Evolutionary conservation across 1,140 invertebrate genomes (phyloP).

Genomic region (Drosophila varians): DNA sequence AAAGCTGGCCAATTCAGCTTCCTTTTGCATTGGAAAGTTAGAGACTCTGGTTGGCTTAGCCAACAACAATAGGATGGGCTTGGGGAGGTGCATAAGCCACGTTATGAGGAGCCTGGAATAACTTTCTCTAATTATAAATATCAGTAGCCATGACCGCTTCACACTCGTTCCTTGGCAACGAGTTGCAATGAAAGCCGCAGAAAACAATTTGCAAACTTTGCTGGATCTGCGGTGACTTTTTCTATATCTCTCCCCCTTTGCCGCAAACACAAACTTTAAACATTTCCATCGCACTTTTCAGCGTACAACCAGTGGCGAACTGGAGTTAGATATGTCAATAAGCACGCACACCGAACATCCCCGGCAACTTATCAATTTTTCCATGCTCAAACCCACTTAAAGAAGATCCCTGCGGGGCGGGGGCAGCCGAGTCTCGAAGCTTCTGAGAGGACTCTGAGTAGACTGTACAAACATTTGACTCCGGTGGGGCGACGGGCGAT

Average conservation of each 20-base stretch:
- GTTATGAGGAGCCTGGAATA: slow-evolving; percentile 4
- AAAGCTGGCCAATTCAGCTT: neutral
- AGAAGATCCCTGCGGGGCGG: slow-evolving; percentile 23
- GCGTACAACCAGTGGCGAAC: slow-evolving; percentile 3
- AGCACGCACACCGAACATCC: slow-evolving; percentile 41
- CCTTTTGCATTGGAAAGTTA: neutral
- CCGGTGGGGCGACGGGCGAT: slow-evolving; percentile 19
- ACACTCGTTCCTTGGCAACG: slow-evolving; percentile 26
- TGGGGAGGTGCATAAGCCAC: slow-evolving; percentile 14
- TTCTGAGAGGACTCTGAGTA: slow-evolving; percentile 1
- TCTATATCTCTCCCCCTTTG: slow-evolving; percentile 4
- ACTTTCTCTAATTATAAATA: slow-evolving; percentile 47
- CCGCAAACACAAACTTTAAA: slow-evolving; percentile 45
- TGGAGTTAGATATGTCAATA: slow-evolving; percentile 56
- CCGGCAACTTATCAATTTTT: slow-evolving; percentile 67
- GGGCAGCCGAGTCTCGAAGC: neutral
- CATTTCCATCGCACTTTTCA: slow-evolving; percentile 53
- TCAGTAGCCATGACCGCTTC: slow-evolving; percentile 39
- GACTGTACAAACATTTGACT: slow-evolving; percentile 66
- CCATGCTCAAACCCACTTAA: slow-evolving; percentile 49
- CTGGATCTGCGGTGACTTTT: slow-evolving; percentile 43
- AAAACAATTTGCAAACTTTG: slow-evolving; percentile 57
- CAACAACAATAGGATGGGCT: slow-evolving; percentile 6
- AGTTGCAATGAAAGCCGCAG: slow-evolving; percentile 45
- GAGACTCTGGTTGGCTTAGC: neutral